Evolutionary conservation across 2,113 vertebrate genomes (phyloP).

Genomic region (pig (Sus scrofa)): T2T-Sscrofa CM000813.6:150859001-150859500

Average conservation of each 20-base stretch:
- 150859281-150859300: slow-evolving; percentile 36
- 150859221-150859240: slow-evolving; percentile 24
- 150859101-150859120: too few relatives aligned
- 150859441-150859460: not conserved
- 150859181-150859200: slow-evolving; percentile 22
- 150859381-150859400: not conserved
- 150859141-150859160: too few relatives aligned
- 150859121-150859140: too few relatives aligned
- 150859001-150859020: too few relatives aligned
- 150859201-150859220: slow-evolving; percentile 22
- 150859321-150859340: slow-evolving; percentile 49
- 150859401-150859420: not conserved
- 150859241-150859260: not conserved
- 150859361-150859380: not conserved
- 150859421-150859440: not conserved
- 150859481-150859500: slow-evolving; percentile 29
- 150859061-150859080: too few relatives aligned
- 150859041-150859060: too few relatives aligned
- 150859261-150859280: slow-evolving; percentile 49
- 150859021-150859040: too few relatives aligned
- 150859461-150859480: not conserved
- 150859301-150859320: slow-evolving; percentile 16
- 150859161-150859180: not conserved
- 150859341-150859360: not conserved
- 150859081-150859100: too few relatives aligned